Percentiles rank a stretch among this genome's conserved stretches.
Evolutionary conservation across 1,140 invertebrate species (phyloP).

Genomic region (Chlorops oryzae): DNA sequence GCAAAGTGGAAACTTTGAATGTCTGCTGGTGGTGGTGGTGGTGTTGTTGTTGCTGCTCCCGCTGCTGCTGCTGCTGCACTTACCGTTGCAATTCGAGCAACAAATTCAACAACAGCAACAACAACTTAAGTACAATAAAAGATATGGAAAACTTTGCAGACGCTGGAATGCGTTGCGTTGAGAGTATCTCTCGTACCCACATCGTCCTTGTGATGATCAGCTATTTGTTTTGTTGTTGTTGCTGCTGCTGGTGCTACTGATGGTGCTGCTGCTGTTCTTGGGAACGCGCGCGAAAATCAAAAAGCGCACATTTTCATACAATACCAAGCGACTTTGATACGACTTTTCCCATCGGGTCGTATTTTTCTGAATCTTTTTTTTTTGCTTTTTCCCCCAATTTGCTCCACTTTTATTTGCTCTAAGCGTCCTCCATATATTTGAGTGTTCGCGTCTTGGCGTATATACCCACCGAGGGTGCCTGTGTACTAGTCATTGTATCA

Average conservation of each 20-base stretch:
- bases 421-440: too few relatives aligned
- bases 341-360: too few relatives aligned
- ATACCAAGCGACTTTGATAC: not conserved
- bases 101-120: not conserved
- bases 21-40: slow-evolving; percentile 16
- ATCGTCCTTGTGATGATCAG: too few relatives aligned
- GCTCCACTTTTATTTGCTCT: too few relatives aligned
- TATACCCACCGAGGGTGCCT: slow-evolving; percentile 13
- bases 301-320: slow-evolving; percentile 1
- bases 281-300: slow-evolving; percentile 1
- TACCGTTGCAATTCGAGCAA: not conserved
- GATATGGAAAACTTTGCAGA: slow-evolving; percentile 46
- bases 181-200: too few relatives aligned
- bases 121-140: slow-evolving; percentile 30
- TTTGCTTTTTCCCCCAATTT: too few relatives aligned
- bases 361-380: too few relatives aligned
- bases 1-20: slow-evolving; percentile 43
- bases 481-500: slow-evolving; percentile 26
- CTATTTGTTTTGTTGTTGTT: too few relatives aligned
- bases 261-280: not conserved
- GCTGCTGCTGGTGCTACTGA: not conserved
- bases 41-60: slow-evolving; percentile 4
- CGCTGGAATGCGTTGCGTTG: too few relatives aligned
- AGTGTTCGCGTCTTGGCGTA: too few relatives aligned
- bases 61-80: slow-evolving; percentile 1